Base-by-base conservation (phyloP, 2,797 vertebrate genomes). In the Spatula clypeata region DNA sequence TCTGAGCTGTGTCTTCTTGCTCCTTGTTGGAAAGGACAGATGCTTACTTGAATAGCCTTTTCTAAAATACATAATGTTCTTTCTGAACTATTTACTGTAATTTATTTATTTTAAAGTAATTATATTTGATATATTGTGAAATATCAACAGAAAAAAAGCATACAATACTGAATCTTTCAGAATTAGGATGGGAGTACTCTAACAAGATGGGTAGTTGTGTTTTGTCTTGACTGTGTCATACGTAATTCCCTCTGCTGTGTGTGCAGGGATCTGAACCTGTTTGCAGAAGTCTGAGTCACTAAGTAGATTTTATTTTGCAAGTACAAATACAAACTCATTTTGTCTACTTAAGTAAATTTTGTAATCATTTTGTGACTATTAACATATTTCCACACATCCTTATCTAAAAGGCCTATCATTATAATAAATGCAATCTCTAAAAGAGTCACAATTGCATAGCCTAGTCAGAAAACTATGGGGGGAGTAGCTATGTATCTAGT, bases 221-320 rank as follows among this genome's bases (percentile, higher is more conserved):
- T 91, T 93, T 86, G 49, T 42, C 49, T 76, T 81, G 57, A 19
- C 69, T 69, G 2, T 90, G 83, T 13, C 5, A 6, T 44, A 44
- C 6, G 2, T 62, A 60, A 62, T 95, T 80, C 73, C 47, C 9
- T 76, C 38, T 57, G 54, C 72, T 65, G 13, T 4, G 0, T 9
- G 31, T 74, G n/a, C 49, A 40, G 49, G 61, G n/a, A 42, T 86
- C 40, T 54, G 53, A 88, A 91, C 31, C 61, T 54, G 26, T 67
- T 60, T 17, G 53, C 21, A 57, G 29, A 77, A 77, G 31, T 61
- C 67, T 13, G 40, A 88, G 19, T 73, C 53, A 53, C 21, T 53
- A 21, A 80, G 60, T 79, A 89, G 71, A 40, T 74, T 92, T 75
- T 76, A 34, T 89, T 97, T 93, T 90, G 8, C 80, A 70, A 88